Evolutionary conservation across 2,888 invertebrate genomes (phyloP).

Genomic region (Agrilus cyanescens): DNA sequence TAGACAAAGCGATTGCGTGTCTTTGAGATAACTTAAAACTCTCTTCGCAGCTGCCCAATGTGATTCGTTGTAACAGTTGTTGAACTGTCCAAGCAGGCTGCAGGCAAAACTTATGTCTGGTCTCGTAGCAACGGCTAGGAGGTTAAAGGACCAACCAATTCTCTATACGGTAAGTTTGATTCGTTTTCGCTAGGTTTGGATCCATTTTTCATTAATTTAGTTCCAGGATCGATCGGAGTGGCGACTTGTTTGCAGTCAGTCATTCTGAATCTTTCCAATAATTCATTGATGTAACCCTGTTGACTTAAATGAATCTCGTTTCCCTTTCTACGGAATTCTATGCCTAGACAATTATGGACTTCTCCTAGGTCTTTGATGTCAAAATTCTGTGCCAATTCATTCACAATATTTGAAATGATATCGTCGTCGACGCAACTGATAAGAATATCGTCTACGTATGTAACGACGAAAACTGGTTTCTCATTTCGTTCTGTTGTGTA

Average conservation of each 20-base stretch:
- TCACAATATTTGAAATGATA: too few relatives aligned
- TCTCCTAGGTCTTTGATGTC: slow-evolving; percentile 13
- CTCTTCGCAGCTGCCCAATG: too few relatives aligned
- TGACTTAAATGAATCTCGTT: slow-evolving; percentile 12
- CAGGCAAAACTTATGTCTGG: too few relatives aligned
- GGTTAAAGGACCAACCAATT: too few relatives aligned
- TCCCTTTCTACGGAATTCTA: slow-evolving; percentile 14
- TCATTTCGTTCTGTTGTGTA: slow-evolving; percentile 10
- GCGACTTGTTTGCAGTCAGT: slow-evolving; percentile 17
- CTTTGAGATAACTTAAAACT: too few relatives aligned
- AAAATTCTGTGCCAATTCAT: slow-evolving; percentile 9
- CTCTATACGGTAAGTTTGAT: too few relatives aligned
- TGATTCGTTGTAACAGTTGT: too few relatives aligned
- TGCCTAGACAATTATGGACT: slow-evolving; percentile 16
- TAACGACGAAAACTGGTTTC: slow-evolving; percentile 6
- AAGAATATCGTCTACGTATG: slow-evolving; percentile 14
- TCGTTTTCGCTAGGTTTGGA: too few relatives aligned
- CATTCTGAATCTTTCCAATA: slow-evolving; percentile 20
- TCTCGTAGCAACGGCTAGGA: too few relatives aligned
- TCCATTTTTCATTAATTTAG: too few relatives aligned
- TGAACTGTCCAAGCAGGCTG: too few relatives aligned
- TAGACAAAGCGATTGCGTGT: too few relatives aligned
- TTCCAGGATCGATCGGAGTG: slow-evolving; percentile 14
- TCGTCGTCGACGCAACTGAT: neutral
- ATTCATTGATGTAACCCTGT: slow-evolving; percentile 17